These are phyloP conservation scores for Mamestra configurata DNA, from an alignment of 1,140 invertebrate genomes.

Conservation along the genomic window DNA sequence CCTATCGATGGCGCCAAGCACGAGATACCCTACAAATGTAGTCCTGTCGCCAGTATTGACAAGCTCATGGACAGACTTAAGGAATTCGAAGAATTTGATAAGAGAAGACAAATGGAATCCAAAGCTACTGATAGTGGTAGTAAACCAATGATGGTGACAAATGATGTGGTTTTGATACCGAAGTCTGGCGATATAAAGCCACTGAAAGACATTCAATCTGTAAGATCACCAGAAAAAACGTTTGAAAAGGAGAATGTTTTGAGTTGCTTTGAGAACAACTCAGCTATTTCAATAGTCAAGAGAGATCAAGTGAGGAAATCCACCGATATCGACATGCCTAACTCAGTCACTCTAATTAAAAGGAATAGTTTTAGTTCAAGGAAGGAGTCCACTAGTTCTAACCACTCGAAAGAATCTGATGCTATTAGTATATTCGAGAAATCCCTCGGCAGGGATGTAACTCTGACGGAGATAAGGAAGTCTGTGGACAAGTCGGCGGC, in stretches of 20 bases:
- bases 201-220: conserved; percentile 83
- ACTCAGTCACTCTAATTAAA: conserved; percentile 85
- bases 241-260: conserved; percentile 86
- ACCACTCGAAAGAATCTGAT: conserved; percentile 83
- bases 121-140: conserved; percentile 71
- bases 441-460: conserved; percentile 85
- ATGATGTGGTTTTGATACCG: conserved; percentile 85
- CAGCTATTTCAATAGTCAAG: conserved; percentile 86
- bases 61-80: conserved; percentile 86
- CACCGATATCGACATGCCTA: conserved; percentile 84
- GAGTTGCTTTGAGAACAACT: conserved; percentile 87
- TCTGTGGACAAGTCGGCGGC: conserved; percentile 80
- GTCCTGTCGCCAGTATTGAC: conserved; percentile 80
- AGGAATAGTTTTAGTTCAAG: conserved; percentile 82
- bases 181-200: conserved; percentile 86
- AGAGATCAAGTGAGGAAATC: conserved; percentile 85
- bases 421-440: conserved; percentile 87
- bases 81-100: conserved; percentile 86
- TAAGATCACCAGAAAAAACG: conserved; percentile 80
- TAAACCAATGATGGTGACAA: conserved; percentile 83
- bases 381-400: conserved; percentile 86
- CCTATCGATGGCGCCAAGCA: conserved; percentile 73
- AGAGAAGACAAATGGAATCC: conserved; percentile 84
- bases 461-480: conserved; percentile 86
- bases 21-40: conserved; percentile 79